Conservation (phyloP, 2,888 invertebrate genomes). For the Fragum sueziense region DNA sequence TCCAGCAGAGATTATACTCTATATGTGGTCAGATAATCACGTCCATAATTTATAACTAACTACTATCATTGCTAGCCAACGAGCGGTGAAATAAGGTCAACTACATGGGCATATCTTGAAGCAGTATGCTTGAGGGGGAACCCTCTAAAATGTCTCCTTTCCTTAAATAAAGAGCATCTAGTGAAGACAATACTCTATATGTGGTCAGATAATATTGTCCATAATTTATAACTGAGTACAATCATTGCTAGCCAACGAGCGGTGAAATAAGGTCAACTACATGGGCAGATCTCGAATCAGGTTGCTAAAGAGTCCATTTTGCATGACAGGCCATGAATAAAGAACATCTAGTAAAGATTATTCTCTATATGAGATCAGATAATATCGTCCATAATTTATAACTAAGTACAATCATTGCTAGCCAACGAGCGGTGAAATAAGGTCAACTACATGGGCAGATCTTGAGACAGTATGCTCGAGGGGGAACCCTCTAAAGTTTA, state of each 20-base stretch:
- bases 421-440: not conserved
- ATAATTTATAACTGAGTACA: not conserved
- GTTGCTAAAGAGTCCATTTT: not conserved
- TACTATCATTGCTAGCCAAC: not conserved
- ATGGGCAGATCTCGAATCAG: too few relatives aligned
- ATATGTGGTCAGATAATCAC: slow-evolving; percentile 8
- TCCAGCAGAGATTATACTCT: not conserved
- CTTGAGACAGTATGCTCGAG: too few relatives aligned
- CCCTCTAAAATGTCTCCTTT: too few relatives aligned
- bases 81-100: not conserved
- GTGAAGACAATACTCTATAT: not conserved
- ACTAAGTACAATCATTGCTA: not conserved
- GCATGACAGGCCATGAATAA: not conserved
- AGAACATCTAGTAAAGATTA: not conserved
- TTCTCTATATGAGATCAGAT: not conserved
- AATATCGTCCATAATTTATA: not conserved
- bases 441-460: not conserved
- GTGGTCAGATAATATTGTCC: not conserved
- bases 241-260: not conserved
- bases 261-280: not conserved
- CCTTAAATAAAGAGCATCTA: too few relatives aligned
- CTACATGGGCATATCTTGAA: too few relatives aligned
- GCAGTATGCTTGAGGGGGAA: too few relatives aligned
- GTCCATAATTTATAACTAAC: not conserved
- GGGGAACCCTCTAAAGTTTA: too few relatives aligned